phyloP scores from a whole-genome alignment of 2,888 invertebrate species.

The Dynastes hyllus region DNA sequence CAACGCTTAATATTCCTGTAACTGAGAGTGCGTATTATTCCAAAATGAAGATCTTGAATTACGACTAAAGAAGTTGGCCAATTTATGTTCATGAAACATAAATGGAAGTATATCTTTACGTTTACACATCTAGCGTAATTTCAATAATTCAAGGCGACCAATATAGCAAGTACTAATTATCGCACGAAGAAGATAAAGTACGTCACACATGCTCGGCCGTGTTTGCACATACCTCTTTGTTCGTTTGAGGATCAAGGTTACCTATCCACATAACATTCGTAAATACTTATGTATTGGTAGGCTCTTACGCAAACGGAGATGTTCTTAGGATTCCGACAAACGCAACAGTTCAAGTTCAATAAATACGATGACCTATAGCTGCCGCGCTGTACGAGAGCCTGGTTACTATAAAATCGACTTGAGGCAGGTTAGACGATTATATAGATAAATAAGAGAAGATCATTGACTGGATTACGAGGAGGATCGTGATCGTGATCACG shows the following conservation, averaged over 20 bases:
- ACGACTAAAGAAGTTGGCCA: neutral
- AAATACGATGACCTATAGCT: slow-evolving; percentile 33
- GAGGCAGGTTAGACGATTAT: slow-evolving; percentile 37
- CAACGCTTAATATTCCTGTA: too few species aligned
- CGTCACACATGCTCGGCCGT: neutral
- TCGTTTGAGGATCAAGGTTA: slow-evolving; percentile 20
- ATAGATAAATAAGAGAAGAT: slow-evolving; percentile 32
- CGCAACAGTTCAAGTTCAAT: slow-evolving; percentile 47
- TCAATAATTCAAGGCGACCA: neutral
- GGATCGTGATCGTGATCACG: slow-evolving; percentile 44
- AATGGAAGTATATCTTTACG: neutral
- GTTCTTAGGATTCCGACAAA: slow-evolving; percentile 40
- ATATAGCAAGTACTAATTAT: neutral
- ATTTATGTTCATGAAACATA: neutral
- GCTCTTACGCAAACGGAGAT: slow-evolving; percentile 41
- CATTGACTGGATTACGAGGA: slow-evolving; percentile 27
- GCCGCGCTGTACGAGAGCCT: neutral
- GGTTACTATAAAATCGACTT: slow-evolving; percentile 26
- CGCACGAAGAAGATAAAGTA: neutral
- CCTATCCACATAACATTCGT: slow-evolving; percentile 1
- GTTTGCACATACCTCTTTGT: slow-evolving; percentile 1
- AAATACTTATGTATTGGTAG: slow-evolving; percentile 5
- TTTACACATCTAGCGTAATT: neutral
- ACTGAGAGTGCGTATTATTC: too few species aligned
- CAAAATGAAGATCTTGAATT: too few species aligned